Evolutionary conservation across 2,113 vertebrate genomes (phyloP).

Genomic region (Marmota flaviventris): DNA sequence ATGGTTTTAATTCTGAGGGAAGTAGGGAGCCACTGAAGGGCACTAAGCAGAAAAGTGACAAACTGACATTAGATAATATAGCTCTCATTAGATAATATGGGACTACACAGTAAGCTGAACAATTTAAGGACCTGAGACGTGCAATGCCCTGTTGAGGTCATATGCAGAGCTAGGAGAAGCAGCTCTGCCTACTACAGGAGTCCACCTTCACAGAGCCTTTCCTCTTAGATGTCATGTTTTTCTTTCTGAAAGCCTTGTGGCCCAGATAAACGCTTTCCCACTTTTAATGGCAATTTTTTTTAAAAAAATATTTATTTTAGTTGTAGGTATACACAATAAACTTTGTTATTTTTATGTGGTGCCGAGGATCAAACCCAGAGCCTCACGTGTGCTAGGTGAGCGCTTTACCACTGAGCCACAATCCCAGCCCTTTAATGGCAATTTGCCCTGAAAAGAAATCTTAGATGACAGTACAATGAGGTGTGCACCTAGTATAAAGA

Average conservation of each 20-base stretch:
- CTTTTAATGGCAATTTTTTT: neutral
- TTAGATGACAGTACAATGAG: neutral
- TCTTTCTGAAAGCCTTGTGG: neutral
- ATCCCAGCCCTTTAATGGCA: neutral
- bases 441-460: neutral
- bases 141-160: fast-evolving
- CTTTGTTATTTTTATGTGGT: too few relatives aligned
- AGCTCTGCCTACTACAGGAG: too few relatives aligned
- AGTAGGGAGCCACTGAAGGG: neutral
- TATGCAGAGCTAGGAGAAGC: neutral
- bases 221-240: neutral
- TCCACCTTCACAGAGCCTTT: fast-evolving
- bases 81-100: neutral
- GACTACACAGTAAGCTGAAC: neutral
- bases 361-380: too few relatives aligned
- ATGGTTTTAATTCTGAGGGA: neutral
- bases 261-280: neutral
- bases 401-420: too few relatives aligned
- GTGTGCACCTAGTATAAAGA: neutral
- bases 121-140: neutral
- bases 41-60: neutral
- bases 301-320: too few relatives aligned
- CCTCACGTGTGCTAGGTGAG: too few relatives aligned
- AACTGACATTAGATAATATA: neutral
- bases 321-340: too few relatives aligned